These are phyloP conservation scores for Seira ritae DNA, from an alignment of 2,888 invertebrate species.

Conservation along the genomic window DNA sequence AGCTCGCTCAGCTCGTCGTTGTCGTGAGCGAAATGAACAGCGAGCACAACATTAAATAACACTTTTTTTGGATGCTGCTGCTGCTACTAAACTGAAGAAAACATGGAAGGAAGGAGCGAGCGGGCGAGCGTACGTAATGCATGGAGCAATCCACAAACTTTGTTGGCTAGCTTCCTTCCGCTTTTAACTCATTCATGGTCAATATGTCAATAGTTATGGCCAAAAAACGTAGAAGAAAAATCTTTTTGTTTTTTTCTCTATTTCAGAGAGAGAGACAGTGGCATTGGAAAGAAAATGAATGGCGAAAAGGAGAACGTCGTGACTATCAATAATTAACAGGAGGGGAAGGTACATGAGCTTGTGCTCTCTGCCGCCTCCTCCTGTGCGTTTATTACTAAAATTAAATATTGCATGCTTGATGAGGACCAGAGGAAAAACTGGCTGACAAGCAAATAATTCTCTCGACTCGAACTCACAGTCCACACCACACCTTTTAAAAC, in stretches of 20 bases:
- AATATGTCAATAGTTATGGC: slow-evolving; percentile 15
- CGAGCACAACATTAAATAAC: too few species aligned
- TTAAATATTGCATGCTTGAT: slow-evolving; percentile 25
- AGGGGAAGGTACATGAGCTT: not conserved
- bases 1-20: too few species aligned
- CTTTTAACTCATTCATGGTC: slow-evolving; percentile 38
- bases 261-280: not conserved
- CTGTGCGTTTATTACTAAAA: slow-evolving; percentile 20
- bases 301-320: not conserved
- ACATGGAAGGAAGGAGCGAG: too few species aligned
- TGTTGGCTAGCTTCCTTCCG: slow-evolving; percentile 19
- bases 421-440: not conserved
- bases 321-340: slow-evolving; percentile 23
- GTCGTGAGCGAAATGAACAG: too few species aligned
- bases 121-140: too few species aligned
- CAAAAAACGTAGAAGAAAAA: slow-evolving; percentile 11
- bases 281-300: too few species aligned
- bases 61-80: too few species aligned
- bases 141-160: too few species aligned
- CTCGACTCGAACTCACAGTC: too few species aligned
- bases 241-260: slow-evolving; percentile 6
- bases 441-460: too few species aligned
- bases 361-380: not conserved
- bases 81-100: too few species aligned
- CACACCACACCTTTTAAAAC: too few species aligned